Evolutionary conservation across 2,113 vertebrate species (phyloP).

Genomic region (Pomatostomus ruficeps): DNA sequence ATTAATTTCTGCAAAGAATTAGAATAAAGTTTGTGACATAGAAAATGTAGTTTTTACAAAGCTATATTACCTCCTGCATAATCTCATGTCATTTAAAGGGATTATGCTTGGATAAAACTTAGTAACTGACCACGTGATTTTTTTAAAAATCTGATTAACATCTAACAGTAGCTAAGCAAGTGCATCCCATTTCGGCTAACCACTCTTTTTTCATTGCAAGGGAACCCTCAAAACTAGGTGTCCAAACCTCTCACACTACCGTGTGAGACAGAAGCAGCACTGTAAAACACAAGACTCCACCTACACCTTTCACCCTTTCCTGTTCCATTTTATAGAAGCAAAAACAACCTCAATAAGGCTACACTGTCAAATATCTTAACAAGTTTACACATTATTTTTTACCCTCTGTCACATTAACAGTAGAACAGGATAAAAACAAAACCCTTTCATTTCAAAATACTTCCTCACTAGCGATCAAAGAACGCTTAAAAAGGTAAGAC

Average conservation of each 20-base stretch:
- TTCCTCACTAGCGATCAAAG: neutral
- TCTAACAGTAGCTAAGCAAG: neutral
- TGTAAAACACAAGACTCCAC: neutral
- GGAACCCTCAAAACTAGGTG: neutral
- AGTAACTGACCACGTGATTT: neutral
- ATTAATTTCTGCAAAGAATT: neutral
- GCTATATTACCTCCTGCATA: neutral
- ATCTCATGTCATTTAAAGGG: neutral
- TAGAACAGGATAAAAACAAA: neutral
- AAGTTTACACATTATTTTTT: neutral
- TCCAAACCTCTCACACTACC: neutral
- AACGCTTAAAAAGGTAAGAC: neutral
- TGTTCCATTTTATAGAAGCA: neutral
- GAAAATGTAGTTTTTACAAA: neutral
- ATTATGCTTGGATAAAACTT: neutral
- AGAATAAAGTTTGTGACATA: neutral
- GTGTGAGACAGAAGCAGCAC: neutral
- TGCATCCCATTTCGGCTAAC: neutral
- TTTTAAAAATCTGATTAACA: neutral
- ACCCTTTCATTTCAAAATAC: neutral
- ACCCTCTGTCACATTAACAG: neutral
- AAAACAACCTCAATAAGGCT: neutral
- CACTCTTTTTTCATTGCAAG: neutral
- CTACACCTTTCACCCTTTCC: neutral
- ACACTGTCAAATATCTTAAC: neutral